A percentile compares a stretch with the other conserved stretches of the same genome.
Conservation (phyloP, 2,888 invertebrate genomes). For the Meliscaeva auricollis region DNA sequence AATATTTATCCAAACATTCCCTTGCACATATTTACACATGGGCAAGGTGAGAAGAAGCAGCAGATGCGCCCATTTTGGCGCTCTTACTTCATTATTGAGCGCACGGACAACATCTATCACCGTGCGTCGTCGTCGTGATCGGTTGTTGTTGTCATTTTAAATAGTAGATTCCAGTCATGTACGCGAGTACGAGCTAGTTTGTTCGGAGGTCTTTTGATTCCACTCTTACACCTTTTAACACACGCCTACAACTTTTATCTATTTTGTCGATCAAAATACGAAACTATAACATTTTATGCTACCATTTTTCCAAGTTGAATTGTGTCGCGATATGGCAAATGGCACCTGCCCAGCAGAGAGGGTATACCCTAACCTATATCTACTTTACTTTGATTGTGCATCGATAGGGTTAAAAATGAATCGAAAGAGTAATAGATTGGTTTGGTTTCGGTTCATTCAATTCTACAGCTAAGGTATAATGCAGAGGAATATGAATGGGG, state of each 20-base stretch:
- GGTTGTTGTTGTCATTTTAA: neutral
- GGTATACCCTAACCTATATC: neutral
- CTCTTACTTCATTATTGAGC: slow-evolving; percentile 24
- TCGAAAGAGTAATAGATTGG: slow-evolving; percentile 40
- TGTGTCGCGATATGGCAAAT: slow-evolving; percentile 37
- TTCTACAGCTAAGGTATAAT: slow-evolving; percentile 6
- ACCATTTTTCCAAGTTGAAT: slow-evolving; percentile 52
- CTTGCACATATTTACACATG: slow-evolving; percentile 66
- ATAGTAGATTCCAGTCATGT: slow-evolving; percentile 62
- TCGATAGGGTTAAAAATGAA: slow-evolving; percentile 73
- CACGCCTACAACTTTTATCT: slow-evolving; percentile 72
- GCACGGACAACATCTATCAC: slow-evolving; percentile 58
- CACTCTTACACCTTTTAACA: slow-evolving; percentile 59
- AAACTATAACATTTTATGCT: slow-evolving; percentile 44
- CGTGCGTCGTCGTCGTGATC: slow-evolving; percentile 19
- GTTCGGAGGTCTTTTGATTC: slow-evolving; percentile 44
- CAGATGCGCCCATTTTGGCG: slow-evolving; percentile 70
- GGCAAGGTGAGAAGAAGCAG: slow-evolving; percentile 60
- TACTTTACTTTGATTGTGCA: slow-evolving; percentile 65
- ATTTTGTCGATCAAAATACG: slow-evolving; percentile 48
- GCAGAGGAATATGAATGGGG: slow-evolving; percentile 46
- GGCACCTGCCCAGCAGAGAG: slow-evolving; percentile 59
- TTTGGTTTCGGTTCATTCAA: slow-evolving; percentile 62
- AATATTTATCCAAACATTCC: slow-evolving; percentile 31
- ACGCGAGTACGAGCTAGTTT: too few species aligned